phyloP scores from a whole-genome alignment of 2,888 invertebrate species.

The Eristalis intricaria region DNA sequence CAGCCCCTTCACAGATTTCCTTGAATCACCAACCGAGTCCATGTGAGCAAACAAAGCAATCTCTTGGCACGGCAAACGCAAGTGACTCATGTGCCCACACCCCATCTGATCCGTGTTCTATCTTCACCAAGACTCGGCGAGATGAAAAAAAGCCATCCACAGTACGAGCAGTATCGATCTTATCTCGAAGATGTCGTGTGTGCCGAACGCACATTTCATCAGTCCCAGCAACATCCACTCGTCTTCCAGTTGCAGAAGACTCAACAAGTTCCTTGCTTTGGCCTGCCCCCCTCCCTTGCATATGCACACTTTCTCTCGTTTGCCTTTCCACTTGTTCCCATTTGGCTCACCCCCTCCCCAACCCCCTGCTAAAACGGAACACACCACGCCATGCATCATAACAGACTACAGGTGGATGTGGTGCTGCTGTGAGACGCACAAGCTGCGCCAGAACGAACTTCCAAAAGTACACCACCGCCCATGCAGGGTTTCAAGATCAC shows the following conservation, averaged over 20 bases:
- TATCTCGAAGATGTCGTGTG: conserved; percentile 31
- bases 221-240: conserved; percentile 22
- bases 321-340: conserved; percentile 50
- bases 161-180: conserved; percentile 31
- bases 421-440: conserved; percentile 31
- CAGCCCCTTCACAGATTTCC: background rate
- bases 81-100: conserved; percentile 1
- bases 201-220: conserved; percentile 47
- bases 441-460: conserved; percentile 27
- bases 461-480: conserved; percentile 31
- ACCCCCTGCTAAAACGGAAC: background rate
- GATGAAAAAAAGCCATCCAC: background rate
- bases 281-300: background rate
- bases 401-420: conserved; percentile 67
- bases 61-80: conserved; percentile 1
- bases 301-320: conserved; percentile 34
- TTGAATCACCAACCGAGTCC: background rate
- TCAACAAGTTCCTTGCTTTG: conserved; percentile 58
- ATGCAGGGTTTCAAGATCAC: conserved; percentile 47
- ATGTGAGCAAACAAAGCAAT: conserved; percentile 1
- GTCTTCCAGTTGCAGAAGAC: conserved; percentile 18
- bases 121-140: background rate
- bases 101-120: background rate
- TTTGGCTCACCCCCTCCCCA: conserved; percentile 2
- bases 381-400: conserved; percentile 28